Conservation (phyloP, 2,888 invertebrate species). For the Ennomos erosarius region DNA sequence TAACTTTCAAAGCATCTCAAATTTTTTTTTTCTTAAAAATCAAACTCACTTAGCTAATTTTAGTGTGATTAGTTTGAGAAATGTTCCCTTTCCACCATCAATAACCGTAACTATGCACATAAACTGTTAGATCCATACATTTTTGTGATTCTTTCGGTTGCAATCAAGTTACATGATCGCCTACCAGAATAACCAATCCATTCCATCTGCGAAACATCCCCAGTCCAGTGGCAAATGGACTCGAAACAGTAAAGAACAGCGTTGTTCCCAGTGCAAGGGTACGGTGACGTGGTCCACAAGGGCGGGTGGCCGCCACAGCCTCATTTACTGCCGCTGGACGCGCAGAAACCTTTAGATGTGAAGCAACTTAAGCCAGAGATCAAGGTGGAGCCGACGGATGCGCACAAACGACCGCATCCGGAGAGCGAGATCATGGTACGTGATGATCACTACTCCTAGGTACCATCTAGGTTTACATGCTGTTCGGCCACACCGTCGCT, state of each 20-base stretch:
- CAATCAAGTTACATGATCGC: too few relatives aligned
- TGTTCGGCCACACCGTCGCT: too few relatives aligned
- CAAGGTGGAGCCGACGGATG: conserved; percentile 74
- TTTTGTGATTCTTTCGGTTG: too few relatives aligned
- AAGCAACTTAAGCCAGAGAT: conserved; percentile 79
- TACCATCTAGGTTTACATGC: too few relatives aligned
- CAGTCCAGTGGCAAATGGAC: conserved; percentile 14
- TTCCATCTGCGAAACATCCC: neutral
- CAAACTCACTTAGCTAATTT: too few relatives aligned
- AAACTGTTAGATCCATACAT: too few relatives aligned
- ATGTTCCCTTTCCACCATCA: too few relatives aligned
- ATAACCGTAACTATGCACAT: too few relatives aligned
- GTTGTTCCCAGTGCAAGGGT: conserved; percentile 68
- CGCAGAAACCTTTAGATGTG: conserved; percentile 74
- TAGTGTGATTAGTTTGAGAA: too few relatives aligned
- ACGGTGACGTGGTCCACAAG: conserved; percentile 77
- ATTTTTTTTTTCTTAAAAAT: too few relatives aligned
- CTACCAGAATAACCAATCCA: too few relatives aligned
- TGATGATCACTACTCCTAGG: neutral
- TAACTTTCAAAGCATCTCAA: too few relatives aligned
- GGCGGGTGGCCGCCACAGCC: conserved; percentile 77
- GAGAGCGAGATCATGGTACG: conserved; percentile 74
- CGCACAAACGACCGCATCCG: conserved; percentile 75
- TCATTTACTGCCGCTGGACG: conserved; percentile 72
- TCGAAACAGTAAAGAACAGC: conserved; percentile 19